A percentile compares a stretch with the other conserved stretches of the same genome.
Evolutionary conservation across 2,797 vertebrate genomes (phyloP).

Genomic region (Phoeniculus purpureus): DNA sequence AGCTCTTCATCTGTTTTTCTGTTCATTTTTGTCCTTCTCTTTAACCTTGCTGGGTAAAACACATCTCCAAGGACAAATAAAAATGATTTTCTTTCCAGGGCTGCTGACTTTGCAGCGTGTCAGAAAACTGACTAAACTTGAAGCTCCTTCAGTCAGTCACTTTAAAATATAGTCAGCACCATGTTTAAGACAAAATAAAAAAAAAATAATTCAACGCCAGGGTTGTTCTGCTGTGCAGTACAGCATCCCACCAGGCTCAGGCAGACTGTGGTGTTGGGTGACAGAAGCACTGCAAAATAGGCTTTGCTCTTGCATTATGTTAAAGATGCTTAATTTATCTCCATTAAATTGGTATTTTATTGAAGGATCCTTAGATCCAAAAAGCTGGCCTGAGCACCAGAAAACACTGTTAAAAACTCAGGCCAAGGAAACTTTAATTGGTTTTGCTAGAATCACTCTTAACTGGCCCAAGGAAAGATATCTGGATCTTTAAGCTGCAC

Average conservation of each 20-base stretch:
- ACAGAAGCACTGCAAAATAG: not conserved
- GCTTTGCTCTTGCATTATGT: not conserved
- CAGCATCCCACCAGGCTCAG: not conserved
- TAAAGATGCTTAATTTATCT: conserved; percentile 30
- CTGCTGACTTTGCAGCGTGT: conserved; percentile 75
- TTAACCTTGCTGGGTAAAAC: conserved; percentile 72
- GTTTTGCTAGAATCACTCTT: not conserved
- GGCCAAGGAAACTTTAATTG: not conserved
- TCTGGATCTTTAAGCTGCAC: not conserved
- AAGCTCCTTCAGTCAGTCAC: conserved; percentile 55
- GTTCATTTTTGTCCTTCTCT: conserved; percentile 69
- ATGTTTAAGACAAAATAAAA: not conserved
- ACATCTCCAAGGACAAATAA: conserved; percentile 74
- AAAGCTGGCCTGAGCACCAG: not conserved
- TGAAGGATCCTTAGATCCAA: not conserved
- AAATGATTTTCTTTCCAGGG: conserved; percentile 65
- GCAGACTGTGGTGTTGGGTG: not conserved
- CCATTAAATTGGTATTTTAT: not conserved
- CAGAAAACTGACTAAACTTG: conserved; percentile 62
- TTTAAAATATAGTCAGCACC: conserved; percentile 65
- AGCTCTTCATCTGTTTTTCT: conserved; percentile 60
- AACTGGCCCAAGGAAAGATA: not conserved
- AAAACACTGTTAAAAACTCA: not conserved
- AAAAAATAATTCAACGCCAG: not conserved
- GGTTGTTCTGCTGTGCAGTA: not conserved